phyloP scores from a whole-genome alignment of 2,888 invertebrate species.

The Stictocephala bisonia region DNA sequence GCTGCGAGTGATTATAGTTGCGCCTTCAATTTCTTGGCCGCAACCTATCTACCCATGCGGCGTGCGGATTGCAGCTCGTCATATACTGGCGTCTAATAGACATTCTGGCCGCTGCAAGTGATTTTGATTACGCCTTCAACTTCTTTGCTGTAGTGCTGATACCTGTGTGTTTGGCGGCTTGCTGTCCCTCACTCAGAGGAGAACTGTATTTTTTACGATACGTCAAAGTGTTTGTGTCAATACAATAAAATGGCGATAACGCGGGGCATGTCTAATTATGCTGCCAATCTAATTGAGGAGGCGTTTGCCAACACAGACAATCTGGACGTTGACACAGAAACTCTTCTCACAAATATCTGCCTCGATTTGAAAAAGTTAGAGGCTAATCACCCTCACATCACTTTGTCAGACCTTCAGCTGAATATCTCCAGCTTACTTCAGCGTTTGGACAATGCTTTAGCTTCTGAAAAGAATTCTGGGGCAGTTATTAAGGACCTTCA shows the following conservation, averaged over 20 bases:
- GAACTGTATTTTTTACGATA: background rate
- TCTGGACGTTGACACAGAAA: slow-evolving; percentile 2
- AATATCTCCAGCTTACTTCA: slow-evolving; percentile 4
- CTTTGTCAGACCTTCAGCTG: background rate
- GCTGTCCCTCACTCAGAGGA: background rate
- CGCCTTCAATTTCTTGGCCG: background rate
- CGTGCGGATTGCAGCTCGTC: background rate
- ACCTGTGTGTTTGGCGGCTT: background rate
- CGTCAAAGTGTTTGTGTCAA: background rate
- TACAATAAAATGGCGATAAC: background rate
- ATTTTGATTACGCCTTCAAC: background rate
- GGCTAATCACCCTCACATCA: slow-evolving; percentile 14
- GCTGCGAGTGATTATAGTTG: slow-evolving; percentile 3
- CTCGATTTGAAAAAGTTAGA: slow-evolving; percentile 1
- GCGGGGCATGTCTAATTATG: background rate
- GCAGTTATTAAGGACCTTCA: background rate
- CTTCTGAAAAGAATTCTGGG: background rate
- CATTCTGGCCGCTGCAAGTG: background rate
- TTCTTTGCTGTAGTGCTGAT: no score
- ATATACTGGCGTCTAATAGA: background rate
- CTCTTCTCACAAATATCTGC: background rate
- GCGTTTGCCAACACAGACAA: background rate
- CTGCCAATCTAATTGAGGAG: slow-evolving; percentile 1
- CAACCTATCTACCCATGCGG: background rate
- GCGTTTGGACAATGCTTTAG: slow-evolving; percentile 7